Percentiles rank a stretch among this genome's conserved stretches.
These are phyloP conservation scores for Torymus tubicola DNA, from an alignment of 2,888 invertebrate species.

Conservation along the genomic window DNA sequence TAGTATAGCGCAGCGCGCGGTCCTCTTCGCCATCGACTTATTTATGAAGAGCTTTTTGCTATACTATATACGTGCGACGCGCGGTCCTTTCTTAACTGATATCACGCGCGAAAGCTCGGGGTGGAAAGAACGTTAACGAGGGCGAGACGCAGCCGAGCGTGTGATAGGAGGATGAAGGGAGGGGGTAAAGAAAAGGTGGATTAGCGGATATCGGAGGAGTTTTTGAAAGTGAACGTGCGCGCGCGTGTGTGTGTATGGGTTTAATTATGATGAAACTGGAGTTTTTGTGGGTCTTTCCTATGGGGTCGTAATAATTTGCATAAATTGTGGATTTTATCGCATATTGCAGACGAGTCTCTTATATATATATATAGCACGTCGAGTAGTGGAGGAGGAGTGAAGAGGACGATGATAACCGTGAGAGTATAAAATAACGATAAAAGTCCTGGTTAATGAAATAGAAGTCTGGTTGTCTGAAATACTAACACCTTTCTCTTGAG, in stretches of 20 bases:
- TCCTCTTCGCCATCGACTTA: not conserved
- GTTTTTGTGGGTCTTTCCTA: not conserved
- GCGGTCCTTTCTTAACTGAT: too few species aligned
- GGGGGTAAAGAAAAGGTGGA: not conserved
- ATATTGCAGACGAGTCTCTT: too few species aligned
- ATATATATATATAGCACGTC: too few species aligned
- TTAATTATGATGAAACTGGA: slow-evolving; percentile 1
- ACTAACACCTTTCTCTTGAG: too few species aligned
- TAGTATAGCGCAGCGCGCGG: not conserved
- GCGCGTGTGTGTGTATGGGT: not conserved
- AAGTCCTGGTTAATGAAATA: too few species aligned
- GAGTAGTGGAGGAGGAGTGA: too few species aligned
- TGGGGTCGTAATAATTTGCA: too few species aligned
- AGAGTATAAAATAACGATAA: too few species aligned
- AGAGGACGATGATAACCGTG: too few species aligned
- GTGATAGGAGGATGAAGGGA: slow-evolving; percentile 2
- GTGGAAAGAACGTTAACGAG: slow-evolving; percentile 21
- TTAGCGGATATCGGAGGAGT: slow-evolving; percentile 32
- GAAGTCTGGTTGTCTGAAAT: too few species aligned
- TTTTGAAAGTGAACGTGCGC: not conserved
- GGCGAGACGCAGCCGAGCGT: slow-evolving; percentile 3
- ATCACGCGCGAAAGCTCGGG: not conserved
- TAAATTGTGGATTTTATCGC: too few species aligned
- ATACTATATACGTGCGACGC: too few species aligned
- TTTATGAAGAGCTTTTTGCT: slow-evolving; percentile 20